A percentile compares a stretch with the other conserved stretches of the same genome.
phyloP scores from a whole-genome alignment of 2,113 vertebrate species.

The Lepus timidus region DNA sequence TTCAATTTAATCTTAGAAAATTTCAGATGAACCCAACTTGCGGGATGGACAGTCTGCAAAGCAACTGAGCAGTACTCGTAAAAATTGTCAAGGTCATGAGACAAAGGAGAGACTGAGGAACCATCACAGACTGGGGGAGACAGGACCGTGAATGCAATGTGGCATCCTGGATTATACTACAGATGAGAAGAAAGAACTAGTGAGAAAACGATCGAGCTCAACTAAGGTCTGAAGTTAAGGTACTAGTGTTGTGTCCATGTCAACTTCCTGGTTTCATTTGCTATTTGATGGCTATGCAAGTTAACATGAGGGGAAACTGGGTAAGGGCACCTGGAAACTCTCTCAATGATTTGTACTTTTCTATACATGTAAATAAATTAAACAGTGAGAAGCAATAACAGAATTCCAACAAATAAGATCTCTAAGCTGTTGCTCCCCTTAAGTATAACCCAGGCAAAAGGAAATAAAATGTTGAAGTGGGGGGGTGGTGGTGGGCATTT shows the following conservation, averaged over 20 bases:
- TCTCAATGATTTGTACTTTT: neutral
- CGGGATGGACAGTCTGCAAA: neutral
- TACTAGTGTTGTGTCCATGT: fast-evolving
- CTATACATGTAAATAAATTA: neutral
- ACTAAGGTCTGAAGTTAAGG: neutral
- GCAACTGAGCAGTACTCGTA: neutral
- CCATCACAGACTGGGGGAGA: neutral
- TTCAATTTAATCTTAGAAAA: neutral
- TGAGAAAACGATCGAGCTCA: neutral
- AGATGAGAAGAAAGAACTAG: fast-evolving
- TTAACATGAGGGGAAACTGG: neutral
- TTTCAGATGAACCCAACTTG: neutral
- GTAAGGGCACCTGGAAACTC: neutral
- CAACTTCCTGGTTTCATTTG: neutral
- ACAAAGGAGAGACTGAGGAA: neutral
- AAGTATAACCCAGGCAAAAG: neutral
- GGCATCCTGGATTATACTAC: neutral
- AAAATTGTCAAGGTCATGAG: neutral
- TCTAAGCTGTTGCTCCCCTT: neutral
- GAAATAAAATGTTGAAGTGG: neutral
- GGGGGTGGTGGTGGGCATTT: no score
- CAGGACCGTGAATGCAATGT: fast-evolving
- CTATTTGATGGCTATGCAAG: fast-evolving
- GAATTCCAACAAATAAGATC: neutral
- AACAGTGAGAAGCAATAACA: neutral